Base-by-base conservation (phyloP, 2,888 invertebrate species). In the Melieria picta region DNA sequence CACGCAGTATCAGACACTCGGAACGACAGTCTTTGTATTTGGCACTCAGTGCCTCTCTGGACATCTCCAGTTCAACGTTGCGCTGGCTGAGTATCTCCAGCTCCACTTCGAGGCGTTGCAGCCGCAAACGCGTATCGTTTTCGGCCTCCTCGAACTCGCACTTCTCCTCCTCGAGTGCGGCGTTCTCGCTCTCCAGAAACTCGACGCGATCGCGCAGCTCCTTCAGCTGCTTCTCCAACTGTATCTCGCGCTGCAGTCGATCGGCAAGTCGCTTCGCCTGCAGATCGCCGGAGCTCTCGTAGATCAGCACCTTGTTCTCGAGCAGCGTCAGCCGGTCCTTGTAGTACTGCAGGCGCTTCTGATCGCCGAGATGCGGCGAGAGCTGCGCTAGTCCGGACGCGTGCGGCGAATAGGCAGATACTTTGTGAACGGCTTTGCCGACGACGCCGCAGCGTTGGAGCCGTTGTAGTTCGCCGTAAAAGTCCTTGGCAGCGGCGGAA, bases 91-190 rank as follows among this genome's bases (percentile, higher is more conserved):
- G 87, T 72, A 91, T 89, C 82, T 91, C 91, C 81, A 90, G 88
- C 81, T 91, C 91, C 82, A 90, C 89, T 84, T 91, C 91, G 77
- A 91, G 88, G 76, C 90, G 90, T 73, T 87, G 87, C 72, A 87
- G 75, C 13, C 85, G 83, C 6, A 87, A 77, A 65, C 87, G 81
- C n/a, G 92, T 91, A 80, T 93, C 93, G 88, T 93, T 93, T 86
- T 93, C 93, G 46, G 92, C 91, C 85, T 93, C 93, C 86, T 93
- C 93, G 75, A 92, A 88, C 84, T 93, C 93, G 82, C 92, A 91
- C 84, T 91, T 90, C 81, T 92, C 92, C 82, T 93, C 92, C 81
- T 93, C 92, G 78, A 93, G 86, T 78, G 88, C 87, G 71, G 89
- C 89, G 84, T 92, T 91, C 79, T 91, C 90, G 62, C 89, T 88